Evolutionary conservation across 2,797 vertebrate species (phyloP).

Genomic region (Galagoides demidoff): DNA sequence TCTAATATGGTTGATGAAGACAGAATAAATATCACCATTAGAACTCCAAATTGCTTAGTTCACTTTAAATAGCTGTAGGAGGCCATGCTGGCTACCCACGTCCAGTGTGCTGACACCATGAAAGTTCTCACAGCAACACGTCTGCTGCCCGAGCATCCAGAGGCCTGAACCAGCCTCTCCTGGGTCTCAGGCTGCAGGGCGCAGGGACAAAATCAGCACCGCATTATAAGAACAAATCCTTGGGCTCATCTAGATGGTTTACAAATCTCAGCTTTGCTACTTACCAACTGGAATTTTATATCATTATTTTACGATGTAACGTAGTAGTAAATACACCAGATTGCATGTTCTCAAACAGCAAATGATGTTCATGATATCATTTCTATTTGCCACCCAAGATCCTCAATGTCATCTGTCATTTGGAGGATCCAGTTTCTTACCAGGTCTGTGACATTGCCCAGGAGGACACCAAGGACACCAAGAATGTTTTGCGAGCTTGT

Average conservation of each 20-base stretch:
- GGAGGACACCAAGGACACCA: slow-evolving; percentile 92
- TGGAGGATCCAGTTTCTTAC: not conserved
- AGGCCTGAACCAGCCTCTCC: too few relatives aligned
- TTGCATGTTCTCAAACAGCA: not conserved
- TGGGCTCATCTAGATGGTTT: not conserved
- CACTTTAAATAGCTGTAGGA: not conserved
- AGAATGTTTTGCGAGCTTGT: slow-evolving; percentile 93
- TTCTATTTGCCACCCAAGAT: not conserved
- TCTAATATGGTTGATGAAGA: not conserved
- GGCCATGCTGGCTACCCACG: accelerated
- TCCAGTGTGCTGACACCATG: not conserved
- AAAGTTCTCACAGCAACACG: not conserved
- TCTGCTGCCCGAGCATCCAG: too few relatives aligned
- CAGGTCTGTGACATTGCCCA: slow-evolving; percentile 88
- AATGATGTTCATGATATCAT: not conserved
- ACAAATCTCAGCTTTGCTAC: not conserved
- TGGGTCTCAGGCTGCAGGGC: not conserved
- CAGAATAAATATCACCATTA: not conserved
- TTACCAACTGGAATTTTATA: not conserved
- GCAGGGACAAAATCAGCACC: not conserved
- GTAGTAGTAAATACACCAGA: not conserved
- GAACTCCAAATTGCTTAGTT: not conserved
- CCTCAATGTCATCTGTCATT: not conserved
- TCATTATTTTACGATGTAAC: not conserved
- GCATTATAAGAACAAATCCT: not conserved